Evolutionary conservation across 1,140 invertebrate species (phyloP), one percentile per base, ranked within the genome.

Genomic region (Drosophila pseudoananassae): DNA sequence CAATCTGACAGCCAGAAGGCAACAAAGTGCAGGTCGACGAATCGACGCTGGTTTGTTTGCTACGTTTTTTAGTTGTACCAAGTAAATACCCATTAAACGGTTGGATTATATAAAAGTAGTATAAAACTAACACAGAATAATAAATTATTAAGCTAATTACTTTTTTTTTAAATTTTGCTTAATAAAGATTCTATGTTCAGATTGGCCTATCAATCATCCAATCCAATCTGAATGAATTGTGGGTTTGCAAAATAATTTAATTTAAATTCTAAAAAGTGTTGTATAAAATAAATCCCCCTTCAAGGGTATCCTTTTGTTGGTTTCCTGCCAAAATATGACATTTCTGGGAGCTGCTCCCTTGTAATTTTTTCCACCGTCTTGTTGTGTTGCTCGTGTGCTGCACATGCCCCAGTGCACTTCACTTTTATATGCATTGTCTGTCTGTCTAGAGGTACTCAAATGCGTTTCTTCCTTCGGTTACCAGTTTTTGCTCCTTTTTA

Each of bases 1-100:
- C 82, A 87, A 87, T 87, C 82, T 87, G 83, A 87, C 83, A 87
- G 83, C 83, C 83, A 87, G 83, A 87, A 87, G 82, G 83, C 83
- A 88, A 87, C 83, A 87, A 87, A 87, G 82, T 85, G 82, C 82
- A 36, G 50, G 17, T 52, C 46, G 46, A 63, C 54, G 65, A 33
- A 61, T 45, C 45, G 59, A 60, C 54, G 71, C 61, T 66, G 61
- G 59, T 65, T 81, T 80, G 68, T 71, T 60, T 70, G 81, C 65
- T 70, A 74, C 77, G 15, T 46, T 20, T 17, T 46, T 45, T 45
- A 20, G 14, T 15, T 15, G 12, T 17, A 20, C 17, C 47, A 49
- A 57, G 61, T 65, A 65, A 65, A 61, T 65, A 65, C 63, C 56
- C 58, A 50, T 4, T 31, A 61, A 50, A 64, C 4, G n/a, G 10